Conservation (phyloP, 1,140 invertebrate species). For the Drosophila carrolli region DNA sequence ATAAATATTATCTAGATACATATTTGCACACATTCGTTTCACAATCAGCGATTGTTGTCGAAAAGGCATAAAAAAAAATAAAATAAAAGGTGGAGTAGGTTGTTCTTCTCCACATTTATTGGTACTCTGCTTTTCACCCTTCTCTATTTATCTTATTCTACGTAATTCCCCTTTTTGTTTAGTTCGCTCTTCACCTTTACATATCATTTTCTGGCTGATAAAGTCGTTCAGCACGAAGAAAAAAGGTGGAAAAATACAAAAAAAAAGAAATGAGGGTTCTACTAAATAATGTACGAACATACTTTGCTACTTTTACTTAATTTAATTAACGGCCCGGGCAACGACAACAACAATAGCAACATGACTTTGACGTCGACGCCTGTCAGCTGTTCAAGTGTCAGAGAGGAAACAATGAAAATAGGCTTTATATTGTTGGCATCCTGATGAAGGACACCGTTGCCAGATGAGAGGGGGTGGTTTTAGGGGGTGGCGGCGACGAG, state of each 20-base stretch:
- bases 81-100: too few relatives aligned
- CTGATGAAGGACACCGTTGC: slow-evolving; percentile 58
- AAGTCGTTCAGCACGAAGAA: slow-evolving; percentile 34
- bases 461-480: slow-evolving; percentile 5
- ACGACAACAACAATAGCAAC: slow-evolving; percentile 37
- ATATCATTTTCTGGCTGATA: slow-evolving; percentile 40
- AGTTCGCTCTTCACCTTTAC: slow-evolving; percentile 8
- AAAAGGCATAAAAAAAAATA: not conserved
- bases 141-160: slow-evolving; percentile 3
- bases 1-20: slow-evolving; percentile 41
- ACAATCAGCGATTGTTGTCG: slow-evolving; percentile 20
- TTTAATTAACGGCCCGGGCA: slow-evolving; percentile 78
- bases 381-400: slow-evolving; percentile 78
- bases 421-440: slow-evolving; percentile 80
- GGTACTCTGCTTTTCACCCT: not conserved
- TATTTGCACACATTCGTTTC: slow-evolving; percentile 32
- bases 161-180: slow-evolving; percentile 2
- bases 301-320: slow-evolving; percentile 82
- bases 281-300: slow-evolving; percentile 72
- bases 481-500: not conserved
- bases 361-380: slow-evolving; percentile 46
- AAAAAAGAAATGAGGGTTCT: slow-evolving; percentile 5
- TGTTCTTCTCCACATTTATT: slow-evolving; percentile 1
- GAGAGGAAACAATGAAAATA: slow-evolving; percentile 77
- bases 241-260: slow-evolving; percentile 19